Evolutionary conservation across 2,113 vertebrate species (phyloP), one percentile per base, ranked within the genome.

Genomic region (Phalacrocorax brasilianus): DNA sequence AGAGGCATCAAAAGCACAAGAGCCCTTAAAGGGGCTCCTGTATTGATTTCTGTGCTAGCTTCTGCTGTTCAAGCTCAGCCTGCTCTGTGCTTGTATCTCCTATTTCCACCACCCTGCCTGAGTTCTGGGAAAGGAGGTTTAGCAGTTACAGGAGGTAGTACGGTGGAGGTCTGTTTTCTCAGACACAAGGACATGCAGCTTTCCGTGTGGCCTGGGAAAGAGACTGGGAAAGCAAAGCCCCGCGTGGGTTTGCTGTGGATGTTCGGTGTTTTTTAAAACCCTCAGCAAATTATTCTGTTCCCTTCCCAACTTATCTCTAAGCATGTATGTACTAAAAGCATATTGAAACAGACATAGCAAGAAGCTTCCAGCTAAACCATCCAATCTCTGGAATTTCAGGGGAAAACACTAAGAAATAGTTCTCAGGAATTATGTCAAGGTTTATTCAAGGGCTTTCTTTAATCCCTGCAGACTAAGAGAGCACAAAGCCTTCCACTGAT

Each of bases 381-480:
- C 72, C 82, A 47, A 1, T 8, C n/a, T 32, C 17, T 40, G 93
- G 93, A 88, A 92, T 95, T 94, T 74, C 82, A 93, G 85, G 63
- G 85, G 90, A 80, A 11, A 55, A 35, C 52, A 2, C 56, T 88
- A 53, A 63, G 79, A 90, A 88, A 56, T 12, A 80, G 70, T 72
- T 71, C 88, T 96, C 9, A 2, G 90, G 92, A 94, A 89, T 96
- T 63, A 72, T 92, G 95, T 91, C 95, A 96, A 94, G 95, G 92
- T 96, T 96, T 97, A 53, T 94, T 89, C 86, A 96, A 97, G 96
- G 95, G 92, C 91, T 97, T 92, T 52, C 80, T 93, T 91, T 93
- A 94, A 96, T 95, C 90, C 85, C 86, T 65, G 83, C 86, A 72
- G 92, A 89, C 76, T 67, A 47, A 61, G 76, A 30, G 79, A 93